These are phyloP conservation scores for Hylaea fasciaria DNA, from an alignment of 2,888 invertebrate species.

Conservation along the genomic window DNA sequence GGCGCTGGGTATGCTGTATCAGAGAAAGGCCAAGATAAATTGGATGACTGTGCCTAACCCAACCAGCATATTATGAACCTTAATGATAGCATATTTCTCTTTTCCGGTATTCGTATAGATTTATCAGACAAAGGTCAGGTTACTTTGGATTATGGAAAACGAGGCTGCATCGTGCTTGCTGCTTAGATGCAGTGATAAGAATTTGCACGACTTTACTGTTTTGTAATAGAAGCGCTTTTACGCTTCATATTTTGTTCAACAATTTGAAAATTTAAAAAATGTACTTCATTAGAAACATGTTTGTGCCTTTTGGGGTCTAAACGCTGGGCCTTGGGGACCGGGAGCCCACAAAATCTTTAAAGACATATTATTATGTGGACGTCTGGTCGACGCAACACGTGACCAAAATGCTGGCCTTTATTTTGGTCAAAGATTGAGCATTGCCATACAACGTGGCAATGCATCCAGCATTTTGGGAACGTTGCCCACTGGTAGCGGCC, in stretches of 20 bases:
- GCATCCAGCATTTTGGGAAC: too few species aligned
- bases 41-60: constrained; percentile 11
- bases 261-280: too few species aligned
- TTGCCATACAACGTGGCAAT: too few species aligned
- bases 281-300: too few species aligned
- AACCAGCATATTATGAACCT: constrained; percentile 27
- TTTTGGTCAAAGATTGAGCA: too few species aligned
- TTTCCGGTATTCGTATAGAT: constrained; percentile 5
- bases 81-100: constrained; percentile 5
- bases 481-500: too few species aligned
- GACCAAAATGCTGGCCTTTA: too few species aligned
- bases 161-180: constrained; percentile 64
- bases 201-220: constrained; percentile 67
- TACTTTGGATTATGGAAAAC: constrained; percentile 46
- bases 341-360: too few species aligned
- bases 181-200: constrained; percentile 66
- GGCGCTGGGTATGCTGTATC: constrained; percentile 2
- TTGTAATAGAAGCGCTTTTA: constrained; percentile 3
- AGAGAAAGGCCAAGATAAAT: constrained; percentile 24
- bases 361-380: too few species aligned
- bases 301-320: too few species aligned
- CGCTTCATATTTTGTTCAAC: not conserved
- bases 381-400: too few species aligned
- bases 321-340: too few species aligned
- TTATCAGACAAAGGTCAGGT: constrained; percentile 15